Percentiles rank a stretch among this genome's conserved stretches.
These are phyloP conservation scores for Ecdyonurus torrentis DNA, from an alignment of 2,888 invertebrate genomes.

Conservation along the genomic window DNA sequence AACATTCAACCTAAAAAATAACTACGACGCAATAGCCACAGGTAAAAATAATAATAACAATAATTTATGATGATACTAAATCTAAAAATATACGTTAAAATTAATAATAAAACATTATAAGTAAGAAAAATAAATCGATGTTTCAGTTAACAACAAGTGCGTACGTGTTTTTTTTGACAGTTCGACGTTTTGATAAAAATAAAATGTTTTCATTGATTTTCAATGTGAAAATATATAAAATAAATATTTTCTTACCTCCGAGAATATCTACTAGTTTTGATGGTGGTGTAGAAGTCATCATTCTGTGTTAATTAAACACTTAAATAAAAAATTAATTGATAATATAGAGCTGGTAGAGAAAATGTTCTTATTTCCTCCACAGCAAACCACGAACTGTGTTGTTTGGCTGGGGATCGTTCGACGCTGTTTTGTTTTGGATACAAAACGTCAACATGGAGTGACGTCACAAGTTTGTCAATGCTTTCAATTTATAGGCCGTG, in stretches of 20 bases:
- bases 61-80: no score
- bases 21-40: no score
- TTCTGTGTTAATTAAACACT: neutral
- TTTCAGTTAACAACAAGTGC: conserved; percentile 3
- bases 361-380: neutral
- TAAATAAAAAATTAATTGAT: neutral
- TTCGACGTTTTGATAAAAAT: no score
- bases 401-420: neutral
- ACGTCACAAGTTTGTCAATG: conserved; percentile 1
- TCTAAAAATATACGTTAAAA: neutral
- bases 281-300: conserved; percentile 3
- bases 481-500: no score
- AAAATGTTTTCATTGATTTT: neutral
- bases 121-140: no score
- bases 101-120: no score
- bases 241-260: neutral
- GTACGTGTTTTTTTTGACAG: neutral
- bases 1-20: no score
- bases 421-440: neutral
- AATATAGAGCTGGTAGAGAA: no score
- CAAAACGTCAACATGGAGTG: neutral
- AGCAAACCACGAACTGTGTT: neutral
- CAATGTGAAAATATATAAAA: neutral
- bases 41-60: no score
- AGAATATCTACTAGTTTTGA: neutral